Percentiles rank a stretch among this genome's conserved stretches.
phyloP scores from a whole-genome alignment of 2,888 invertebrate species.

The Ochropleura leucogaster region DNA sequence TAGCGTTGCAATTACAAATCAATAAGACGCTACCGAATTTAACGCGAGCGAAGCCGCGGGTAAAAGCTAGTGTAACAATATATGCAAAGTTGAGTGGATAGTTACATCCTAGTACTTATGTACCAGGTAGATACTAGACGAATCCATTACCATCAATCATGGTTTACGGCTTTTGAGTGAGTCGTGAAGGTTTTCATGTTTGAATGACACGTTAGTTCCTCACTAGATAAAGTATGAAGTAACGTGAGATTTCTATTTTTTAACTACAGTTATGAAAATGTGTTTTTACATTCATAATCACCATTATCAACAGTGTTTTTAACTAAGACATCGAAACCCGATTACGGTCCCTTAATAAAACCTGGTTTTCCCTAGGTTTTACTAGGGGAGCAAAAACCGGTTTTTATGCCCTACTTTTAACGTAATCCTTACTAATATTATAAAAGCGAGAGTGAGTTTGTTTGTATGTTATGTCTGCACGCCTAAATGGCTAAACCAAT shows the following conservation, averaged over 20 bases:
- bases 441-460: no score
- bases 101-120: constrained; percentile 11
- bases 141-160: constrained; percentile 46
- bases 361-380: no score
- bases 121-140: constrained; percentile 8
- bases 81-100: constrained; percentile 30
- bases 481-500: no score
- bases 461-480: no score
- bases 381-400: no score
- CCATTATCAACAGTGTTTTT: background rate
- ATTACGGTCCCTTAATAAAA: no score
- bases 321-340: no score
- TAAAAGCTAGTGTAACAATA: constrained; percentile 10
- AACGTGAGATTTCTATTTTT: background rate
- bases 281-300: background rate
- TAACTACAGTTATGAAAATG: background rate
- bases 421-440: no score
- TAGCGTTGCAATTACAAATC: no score
- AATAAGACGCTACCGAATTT: no score
- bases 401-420: no score
- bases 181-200: constrained; percentile 47
- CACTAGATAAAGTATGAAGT: constrained; percentile 4
- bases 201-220: constrained; percentile 18
- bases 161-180: constrained; percentile 39
- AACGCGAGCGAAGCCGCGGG: no score